A percentile compares a stretch with the other conserved stretches of the same genome.
Evolutionary conservation across 2,113 vertebrate species (phyloP).

Genomic region (Chaetodon auriga): DNA sequence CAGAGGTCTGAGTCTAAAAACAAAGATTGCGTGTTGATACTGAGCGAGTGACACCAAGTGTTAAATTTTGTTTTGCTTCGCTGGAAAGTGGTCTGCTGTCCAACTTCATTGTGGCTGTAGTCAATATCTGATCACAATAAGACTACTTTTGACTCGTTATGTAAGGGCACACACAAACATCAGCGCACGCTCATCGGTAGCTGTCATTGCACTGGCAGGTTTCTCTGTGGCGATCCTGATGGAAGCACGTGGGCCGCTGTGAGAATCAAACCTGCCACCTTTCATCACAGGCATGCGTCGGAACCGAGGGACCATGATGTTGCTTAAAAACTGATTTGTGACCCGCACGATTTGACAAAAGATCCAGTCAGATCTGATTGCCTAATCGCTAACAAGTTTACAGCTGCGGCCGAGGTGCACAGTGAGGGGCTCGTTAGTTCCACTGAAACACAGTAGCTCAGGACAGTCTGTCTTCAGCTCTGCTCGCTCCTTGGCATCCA

Average conservation of each 20-base stretch:
- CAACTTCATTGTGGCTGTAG: not conserved
- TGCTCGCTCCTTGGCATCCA: slow-evolving; percentile 71
- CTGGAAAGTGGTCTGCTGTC: not conserved
- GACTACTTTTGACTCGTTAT: not conserved
- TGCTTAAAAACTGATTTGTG: slow-evolving; percentile 36
- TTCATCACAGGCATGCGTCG: slow-evolving; percentile 47
- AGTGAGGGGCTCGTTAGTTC: slow-evolving; percentile 65
- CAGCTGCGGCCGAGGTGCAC: slow-evolving; percentile 56
- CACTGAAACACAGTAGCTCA: slow-evolving; percentile 67
- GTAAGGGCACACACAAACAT: not conserved
- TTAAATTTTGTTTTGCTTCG: not conserved
- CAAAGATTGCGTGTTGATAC: not conserved
- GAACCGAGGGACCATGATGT: slow-evolving; percentile 2
- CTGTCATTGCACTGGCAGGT: not conserved
- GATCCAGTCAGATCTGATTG: slow-evolving; percentile 63
- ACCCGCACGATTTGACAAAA: slow-evolving; percentile 38
- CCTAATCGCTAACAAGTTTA: slow-evolving; percentile 59
- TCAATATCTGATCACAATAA: not conserved
- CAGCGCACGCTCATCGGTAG: not conserved
- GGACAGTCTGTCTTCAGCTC: slow-evolving; percentile 74
- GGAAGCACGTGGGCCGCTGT: not conserved
- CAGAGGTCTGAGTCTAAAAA: not conserved
- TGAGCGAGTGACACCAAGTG: slow-evolving; percentile 3
- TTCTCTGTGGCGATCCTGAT: slow-evolving; percentile 13
- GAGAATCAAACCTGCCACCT: slow-evolving; percentile 41